Evolutionary conservation across 2,113 vertebrate species (phyloP).

Genomic region (Larimichthys crocea): DNA sequence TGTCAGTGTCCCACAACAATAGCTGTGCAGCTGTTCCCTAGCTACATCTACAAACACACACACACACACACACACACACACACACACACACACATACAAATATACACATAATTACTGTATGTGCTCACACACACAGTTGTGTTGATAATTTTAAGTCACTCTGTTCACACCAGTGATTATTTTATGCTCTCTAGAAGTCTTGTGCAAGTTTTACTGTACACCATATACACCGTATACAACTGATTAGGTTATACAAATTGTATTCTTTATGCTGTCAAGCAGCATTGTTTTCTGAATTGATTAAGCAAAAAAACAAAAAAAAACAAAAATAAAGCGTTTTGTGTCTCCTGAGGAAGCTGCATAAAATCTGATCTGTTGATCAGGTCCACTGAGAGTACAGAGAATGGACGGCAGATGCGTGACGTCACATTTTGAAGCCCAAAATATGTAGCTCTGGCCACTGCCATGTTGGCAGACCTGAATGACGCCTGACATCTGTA

Average conservation of each 20-base stretch:
- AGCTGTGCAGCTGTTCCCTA: conserved; percentile 15
- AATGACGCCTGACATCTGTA: no score
- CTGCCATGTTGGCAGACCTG: no score
- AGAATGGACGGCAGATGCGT: no score
- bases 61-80: not conserved
- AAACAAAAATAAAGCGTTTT: not conserved
- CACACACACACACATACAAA: not conserved
- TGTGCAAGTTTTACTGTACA: not conserved
- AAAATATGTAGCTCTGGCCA: no score
- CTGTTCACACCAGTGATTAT: conserved; percentile 2
- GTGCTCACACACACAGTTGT: not conserved
- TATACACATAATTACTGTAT: not conserved
- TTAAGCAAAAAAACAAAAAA: no score
- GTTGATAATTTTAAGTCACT: conserved; percentile 2
- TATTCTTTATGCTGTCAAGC: not conserved
- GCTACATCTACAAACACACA: conserved; percentile 20
- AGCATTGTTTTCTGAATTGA: no score
- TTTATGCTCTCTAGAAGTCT: not conserved
- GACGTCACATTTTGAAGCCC: no score
- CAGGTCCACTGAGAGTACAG: no score
- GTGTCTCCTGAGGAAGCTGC: not conserved
- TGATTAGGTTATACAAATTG: no score
- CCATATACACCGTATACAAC: no score
- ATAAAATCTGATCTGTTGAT: not conserved
- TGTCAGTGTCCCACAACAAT: conserved; percentile 33